A percentile compares a stretch with the other conserved stretches of the same genome.
Conservation (phyloP, 2,113 vertebrate genomes). For the Tetrax tetrax region DNA sequence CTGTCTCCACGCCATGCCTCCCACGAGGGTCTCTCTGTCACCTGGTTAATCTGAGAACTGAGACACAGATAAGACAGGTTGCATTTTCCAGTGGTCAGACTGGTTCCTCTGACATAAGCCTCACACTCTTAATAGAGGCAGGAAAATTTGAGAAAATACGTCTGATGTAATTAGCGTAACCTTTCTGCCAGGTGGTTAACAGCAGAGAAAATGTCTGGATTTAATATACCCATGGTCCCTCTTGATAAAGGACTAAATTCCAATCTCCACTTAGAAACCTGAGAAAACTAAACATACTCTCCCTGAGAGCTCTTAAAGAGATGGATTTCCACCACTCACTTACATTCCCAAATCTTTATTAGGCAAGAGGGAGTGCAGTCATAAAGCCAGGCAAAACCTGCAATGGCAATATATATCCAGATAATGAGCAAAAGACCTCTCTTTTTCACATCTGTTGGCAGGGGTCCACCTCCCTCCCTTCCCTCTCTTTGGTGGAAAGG, state of each 20-base stretch:
- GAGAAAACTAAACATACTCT: conserved; percentile 53
- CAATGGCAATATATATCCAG: conserved; percentile 28
- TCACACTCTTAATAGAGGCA: neutral
- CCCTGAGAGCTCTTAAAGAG: conserved; percentile 29
- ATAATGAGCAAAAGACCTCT: conserved; percentile 27
- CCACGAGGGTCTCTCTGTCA: neutral
- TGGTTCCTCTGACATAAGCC: neutral
- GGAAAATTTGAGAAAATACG: conserved; percentile 51
- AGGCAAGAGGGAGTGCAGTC: conserved; percentile 33
- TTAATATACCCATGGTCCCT: conserved; percentile 42
- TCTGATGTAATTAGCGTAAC: conserved; percentile 46
- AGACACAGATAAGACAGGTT: neutral
- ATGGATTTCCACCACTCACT: conserved; percentile 39
- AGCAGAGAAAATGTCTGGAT: conserved; percentile 45
- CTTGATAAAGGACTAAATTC: conserved; percentile 60
- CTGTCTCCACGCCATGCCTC: neutral
- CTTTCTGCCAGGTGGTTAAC: conserved; percentile 57
- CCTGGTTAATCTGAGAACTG: neutral
- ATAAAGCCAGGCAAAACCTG: conserved; percentile 35
- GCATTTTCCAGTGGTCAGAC: neutral
- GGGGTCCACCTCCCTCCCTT: neutral
- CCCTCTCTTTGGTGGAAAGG: neutral
- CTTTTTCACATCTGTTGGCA: conserved; percentile 11
- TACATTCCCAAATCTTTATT: conserved; percentile 54
- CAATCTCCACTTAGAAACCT: conserved; percentile 56